Conservation (phyloP, 92 coral and sea anemone species). For the Muricea muricata region DNA sequence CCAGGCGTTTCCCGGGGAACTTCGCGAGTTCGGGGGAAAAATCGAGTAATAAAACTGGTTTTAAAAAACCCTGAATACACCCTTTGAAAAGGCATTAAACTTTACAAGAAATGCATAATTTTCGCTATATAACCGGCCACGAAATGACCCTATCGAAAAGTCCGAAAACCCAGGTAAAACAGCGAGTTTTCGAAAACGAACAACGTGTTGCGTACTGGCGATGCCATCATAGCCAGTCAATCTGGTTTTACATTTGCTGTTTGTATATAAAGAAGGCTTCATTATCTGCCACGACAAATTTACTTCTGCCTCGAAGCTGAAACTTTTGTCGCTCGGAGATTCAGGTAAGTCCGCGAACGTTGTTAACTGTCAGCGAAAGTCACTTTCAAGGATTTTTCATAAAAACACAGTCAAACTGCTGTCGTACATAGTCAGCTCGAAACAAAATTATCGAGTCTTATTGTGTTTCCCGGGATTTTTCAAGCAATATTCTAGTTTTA, state of each 20-base stretch:
- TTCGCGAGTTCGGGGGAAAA: background rate
- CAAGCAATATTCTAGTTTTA: no score
- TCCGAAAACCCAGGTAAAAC: background rate
- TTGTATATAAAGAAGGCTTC: background rate
- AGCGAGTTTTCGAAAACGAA: background rate
- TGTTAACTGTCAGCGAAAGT: no score
- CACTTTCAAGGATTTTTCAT: no score
- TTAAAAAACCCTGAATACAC: background rate
- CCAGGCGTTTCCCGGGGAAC: constrained; percentile 13
- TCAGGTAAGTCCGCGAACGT: background rate
- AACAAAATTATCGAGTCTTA: no score
- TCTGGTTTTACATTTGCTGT: background rate
- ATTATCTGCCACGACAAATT: background rate
- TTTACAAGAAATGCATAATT: background rate
- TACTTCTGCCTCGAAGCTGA: background rate
- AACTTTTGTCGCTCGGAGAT: background rate
- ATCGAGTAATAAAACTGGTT: background rate
- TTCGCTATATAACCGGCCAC: background rate
- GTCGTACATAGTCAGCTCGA: no score
- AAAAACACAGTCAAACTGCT: no score
- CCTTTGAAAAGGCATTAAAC: background rate
- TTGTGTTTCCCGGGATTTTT: no score
- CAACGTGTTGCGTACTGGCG: background rate
- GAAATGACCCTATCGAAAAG: background rate
- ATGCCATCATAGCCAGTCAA: background rate